Evolutionary conservation across 2,113 vertebrate genomes (phyloP).

Genomic region (Albula glossodonta): DNA sequence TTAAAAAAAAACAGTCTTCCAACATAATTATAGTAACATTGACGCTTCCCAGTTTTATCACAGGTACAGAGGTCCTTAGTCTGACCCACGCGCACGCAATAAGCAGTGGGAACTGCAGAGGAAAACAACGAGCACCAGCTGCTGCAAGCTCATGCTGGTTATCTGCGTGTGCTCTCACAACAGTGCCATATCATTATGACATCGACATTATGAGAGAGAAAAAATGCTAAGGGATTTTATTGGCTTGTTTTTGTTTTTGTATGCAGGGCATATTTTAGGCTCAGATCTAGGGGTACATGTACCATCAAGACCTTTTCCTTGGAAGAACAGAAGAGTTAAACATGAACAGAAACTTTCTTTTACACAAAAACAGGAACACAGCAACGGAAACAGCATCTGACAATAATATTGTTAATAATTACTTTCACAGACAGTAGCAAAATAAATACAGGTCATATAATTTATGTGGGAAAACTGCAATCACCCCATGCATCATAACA

Average conservation of each 20-base stretch:
- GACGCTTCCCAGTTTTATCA: not conserved
- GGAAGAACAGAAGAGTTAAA: not conserved
- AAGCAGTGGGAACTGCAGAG: not conserved
- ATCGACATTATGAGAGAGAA: not conserved
- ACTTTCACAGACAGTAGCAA: constrained; percentile 4
- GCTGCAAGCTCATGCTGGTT: not conserved
- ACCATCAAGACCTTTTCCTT: not conserved
- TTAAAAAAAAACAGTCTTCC: not conserved
- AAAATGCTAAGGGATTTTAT: not conserved
- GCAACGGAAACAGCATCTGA: not conserved
- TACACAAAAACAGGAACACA: not conserved
- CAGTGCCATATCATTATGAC: not conserved
- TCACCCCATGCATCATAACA: not conserved
- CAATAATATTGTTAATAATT: constrained; percentile 37
- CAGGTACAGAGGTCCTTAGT: not conserved
- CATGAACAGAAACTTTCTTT: constrained; percentile 26
- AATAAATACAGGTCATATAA: constrained; percentile 2
- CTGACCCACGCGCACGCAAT: too few species aligned
- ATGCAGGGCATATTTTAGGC: not conserved
- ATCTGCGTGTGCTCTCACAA: not conserved
- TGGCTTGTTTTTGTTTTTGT: not conserved
- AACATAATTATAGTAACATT: not conserved
- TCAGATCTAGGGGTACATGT: not conserved
- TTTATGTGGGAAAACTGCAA: constrained; percentile 1
- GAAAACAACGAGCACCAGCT: not conserved